Conservation (phyloP, 2,113 vertebrate species). For the Pagrus major region DNA sequence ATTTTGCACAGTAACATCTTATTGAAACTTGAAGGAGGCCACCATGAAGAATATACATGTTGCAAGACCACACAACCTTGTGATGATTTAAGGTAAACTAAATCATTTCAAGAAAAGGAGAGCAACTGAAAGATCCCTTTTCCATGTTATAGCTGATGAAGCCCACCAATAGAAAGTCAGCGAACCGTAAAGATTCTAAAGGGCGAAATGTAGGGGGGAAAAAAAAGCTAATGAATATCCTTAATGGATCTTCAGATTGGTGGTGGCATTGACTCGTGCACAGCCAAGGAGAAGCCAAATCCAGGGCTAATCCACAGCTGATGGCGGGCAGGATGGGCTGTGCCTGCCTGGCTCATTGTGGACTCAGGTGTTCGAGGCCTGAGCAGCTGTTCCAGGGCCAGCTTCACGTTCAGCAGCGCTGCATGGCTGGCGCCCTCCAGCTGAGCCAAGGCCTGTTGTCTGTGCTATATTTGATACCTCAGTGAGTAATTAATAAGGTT, state of each 20-base stretch:
- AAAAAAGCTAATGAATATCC: neutral
- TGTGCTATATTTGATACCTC: slow-evolving; percentile 80
- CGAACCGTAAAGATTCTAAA: neutral
- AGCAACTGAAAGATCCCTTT: neutral
- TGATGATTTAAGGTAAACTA: neutral
- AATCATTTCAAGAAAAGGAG: neutral
- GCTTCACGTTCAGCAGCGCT: slow-evolving; percentile 31
- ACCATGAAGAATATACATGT: neutral
- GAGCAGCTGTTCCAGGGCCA: slow-evolving; percentile 75
- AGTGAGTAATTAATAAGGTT: slow-evolving; percentile 83
- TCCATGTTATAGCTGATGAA: neutral
- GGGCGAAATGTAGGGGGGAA: neutral
- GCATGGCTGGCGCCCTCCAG: slow-evolving; percentile 58
- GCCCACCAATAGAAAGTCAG: too few species aligned
- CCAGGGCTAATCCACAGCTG: slow-evolving; percentile 34
- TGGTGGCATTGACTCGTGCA: slow-evolving; percentile 1
- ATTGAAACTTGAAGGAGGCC: neutral
- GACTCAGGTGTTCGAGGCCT: slow-evolving; percentile 68
- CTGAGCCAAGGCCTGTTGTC: slow-evolving; percentile 77
- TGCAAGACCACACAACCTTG: neutral
- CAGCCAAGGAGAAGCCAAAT: slow-evolving; percentile 22
- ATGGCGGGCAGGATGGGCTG: slow-evolving; percentile 29
- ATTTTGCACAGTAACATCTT: neutral
- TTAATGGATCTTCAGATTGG: neutral
- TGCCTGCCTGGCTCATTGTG: slow-evolving; percentile 33